Base-by-base conservation (phyloP, 2,113 vertebrate genomes). In the Tachycineta bicolor region DNA sequence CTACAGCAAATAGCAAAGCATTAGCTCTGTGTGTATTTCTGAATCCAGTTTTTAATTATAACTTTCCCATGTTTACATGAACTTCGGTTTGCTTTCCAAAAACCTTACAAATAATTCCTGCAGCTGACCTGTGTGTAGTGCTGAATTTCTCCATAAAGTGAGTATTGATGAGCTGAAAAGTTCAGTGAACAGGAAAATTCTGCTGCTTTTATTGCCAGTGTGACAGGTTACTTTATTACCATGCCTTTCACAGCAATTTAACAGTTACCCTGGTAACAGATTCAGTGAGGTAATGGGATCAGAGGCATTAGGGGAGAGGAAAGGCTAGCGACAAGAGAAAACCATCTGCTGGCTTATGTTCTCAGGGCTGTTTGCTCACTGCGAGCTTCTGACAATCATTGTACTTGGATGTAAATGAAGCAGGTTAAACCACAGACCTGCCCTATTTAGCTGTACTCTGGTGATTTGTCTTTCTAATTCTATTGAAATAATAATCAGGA, bases 151-250 rank as follows among this genome's bases (percentile, higher is more conserved):
- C 97, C 94, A 97, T 98, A 98, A 98, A 98, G 98, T 97, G 97
- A 96, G 97, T 98, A 98, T 98, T 98, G 98, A 98, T 98, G 97
- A 98, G 98, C 98, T 98, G 98, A 98, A 97, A 98, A 98, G 98
- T 98, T 98, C 98, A 98, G 97, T 98, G 98, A 98, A 98, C 98
- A 98, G 98, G 98, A 98, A 98, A 98, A 98, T 98, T 98, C 98
- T 98, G 97, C 97, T 92, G 97, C 98, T 98, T 98, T 98, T 98
- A 98, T 98, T 98, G 98, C 98, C 97, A 96, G 53, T 97, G 98
- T 98, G 98, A 98, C 98, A 98, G 98, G 98, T 98, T 98, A 98
- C 98, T 98, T 98, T 98, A 98, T 98, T 98, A 98, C 98, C 95
- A 97, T 98, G 98, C 98, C 98, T 98, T 98, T 98, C 98, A 98